Evolutionary conservation across 1,140 invertebrate genomes (phyloP), one percentile per base, ranked within the genome.

Genomic region (Cydia fagiglandana): DNA sequence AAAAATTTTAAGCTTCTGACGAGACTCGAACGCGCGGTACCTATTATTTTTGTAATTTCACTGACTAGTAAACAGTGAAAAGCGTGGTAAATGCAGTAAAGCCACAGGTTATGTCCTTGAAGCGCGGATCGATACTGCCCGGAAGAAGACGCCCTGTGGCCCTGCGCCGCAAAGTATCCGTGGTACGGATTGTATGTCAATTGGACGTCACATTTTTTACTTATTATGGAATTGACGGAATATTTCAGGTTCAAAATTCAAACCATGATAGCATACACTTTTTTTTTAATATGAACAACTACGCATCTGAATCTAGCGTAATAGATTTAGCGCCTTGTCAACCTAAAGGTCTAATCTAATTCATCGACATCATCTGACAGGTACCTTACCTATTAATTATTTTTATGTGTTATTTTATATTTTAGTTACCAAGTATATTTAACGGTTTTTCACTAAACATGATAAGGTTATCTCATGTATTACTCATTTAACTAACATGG

Each of bases 141-240:
- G 56, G 56, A 61, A 61, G 56, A 47, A 47, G 12, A 56, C 53
- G 53, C 53, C 53, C 53, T 56, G n/a, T 56, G 53, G 53, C 53
- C 53, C 53, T 56, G 53, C 53, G 53, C n/a, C 53, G 53, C 53
- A 56, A 56, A 56, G 24, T 20, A 9, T 17, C 15, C 4, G 53
- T n/a, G 53, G 13, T 24, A 24, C 24, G 24, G 24, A 24, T 24
- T 24, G 24, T 24, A 24, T 24, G 41, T 10, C 41, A 47, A 47
- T 47, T 13, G 10, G 45, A 47, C 45, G 12, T 47, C 45, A 47
- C 12, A 45, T 3, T 12, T 45, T 45, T 45, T 45, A 45, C 41
- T 45, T 45, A 12, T 41, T 9, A 41, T 10, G 38, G 6, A 2
- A 41, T 7, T 41, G 7, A 41, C 38, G 38, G 38, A 12, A 41